Conservation (phyloP, 2,113 vertebrate species). For the Trochalopteron elliotii region DNA sequence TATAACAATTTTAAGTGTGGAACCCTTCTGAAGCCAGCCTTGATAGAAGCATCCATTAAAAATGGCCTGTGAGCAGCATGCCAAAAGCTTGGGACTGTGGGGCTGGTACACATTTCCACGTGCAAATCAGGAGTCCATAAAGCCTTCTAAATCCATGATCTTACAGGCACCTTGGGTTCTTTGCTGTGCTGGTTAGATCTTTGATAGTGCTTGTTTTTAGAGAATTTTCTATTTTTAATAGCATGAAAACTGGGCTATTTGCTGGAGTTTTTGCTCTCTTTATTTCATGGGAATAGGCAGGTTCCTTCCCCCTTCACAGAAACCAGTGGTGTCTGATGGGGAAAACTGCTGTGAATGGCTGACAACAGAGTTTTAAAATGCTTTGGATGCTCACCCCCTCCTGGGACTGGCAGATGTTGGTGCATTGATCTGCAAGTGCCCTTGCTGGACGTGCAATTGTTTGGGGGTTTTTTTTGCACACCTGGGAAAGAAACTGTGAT, state of each 20-base stretch:
- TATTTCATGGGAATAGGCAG: not conserved
- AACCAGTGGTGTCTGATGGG: not conserved
- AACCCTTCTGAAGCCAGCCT: not conserved
- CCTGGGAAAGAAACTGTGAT: accelerated
- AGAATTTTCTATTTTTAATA: not conserved
- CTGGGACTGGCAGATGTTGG: not conserved
- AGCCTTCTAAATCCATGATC: not conserved
- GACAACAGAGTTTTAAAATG: not conserved
- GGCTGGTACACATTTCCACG: not conserved
- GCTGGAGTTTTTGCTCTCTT: not conserved
- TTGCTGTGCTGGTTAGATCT: not conserved
- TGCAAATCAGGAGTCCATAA: not conserved
- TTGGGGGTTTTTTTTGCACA: accelerated
- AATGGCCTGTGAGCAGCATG: not conserved
- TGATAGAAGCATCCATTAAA: not conserved
- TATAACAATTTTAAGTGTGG: not conserved
- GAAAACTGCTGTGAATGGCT: not conserved
- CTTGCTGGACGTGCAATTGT: accelerated
- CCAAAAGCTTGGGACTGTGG: not conserved
- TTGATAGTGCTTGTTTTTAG: not conserved
- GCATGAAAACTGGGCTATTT: not conserved
- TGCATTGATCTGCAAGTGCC: not conserved
- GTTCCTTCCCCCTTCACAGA: not conserved
- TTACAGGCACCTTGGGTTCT: not conserved
- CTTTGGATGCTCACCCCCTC: not conserved